phyloP scores from a whole-genome alignment of 2,797 vertebrate genomes.

The Heteromormyrus szaboi region DNA sequence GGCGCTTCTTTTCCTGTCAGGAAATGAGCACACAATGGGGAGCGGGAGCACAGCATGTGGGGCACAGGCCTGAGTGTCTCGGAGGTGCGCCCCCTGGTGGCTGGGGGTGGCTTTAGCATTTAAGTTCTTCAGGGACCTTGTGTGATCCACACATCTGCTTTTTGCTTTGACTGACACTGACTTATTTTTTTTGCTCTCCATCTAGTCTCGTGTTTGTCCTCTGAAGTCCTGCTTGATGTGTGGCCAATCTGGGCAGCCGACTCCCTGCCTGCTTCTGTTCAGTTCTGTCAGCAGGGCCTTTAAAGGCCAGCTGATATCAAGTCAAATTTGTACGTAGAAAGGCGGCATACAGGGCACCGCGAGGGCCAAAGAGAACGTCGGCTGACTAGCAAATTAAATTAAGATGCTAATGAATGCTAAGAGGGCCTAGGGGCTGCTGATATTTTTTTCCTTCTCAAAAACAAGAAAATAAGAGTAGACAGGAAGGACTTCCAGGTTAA shows the following conservation, averaged over 20 bases:
- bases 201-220: background rate
- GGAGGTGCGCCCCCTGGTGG: constrained; percentile 15
- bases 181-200: background rate
- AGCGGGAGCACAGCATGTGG: constrained; percentile 30
- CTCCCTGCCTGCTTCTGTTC: background rate
- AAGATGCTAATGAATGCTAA: constrained; percentile 23
- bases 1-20: constrained; percentile 43
- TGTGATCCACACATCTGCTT: background rate
- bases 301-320: background rate
- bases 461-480: constrained; percentile 18
- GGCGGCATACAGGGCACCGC: background rate
- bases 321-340: background rate
- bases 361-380: background rate
- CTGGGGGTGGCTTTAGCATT: background rate
- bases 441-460: constrained; percentile 12
- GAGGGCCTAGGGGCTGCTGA: background rate
- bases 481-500: constrained; percentile 17
- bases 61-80: constrained; percentile 19
- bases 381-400: constrained; percentile 16
- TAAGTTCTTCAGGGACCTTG: background rate
- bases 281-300: background rate
- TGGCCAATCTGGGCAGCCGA: background rate
- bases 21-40: constrained; percentile 46
- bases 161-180: background rate
- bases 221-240: background rate